Conservation (phyloP, 2,113 vertebrate species). For the Jaculus jaculus region DNA sequence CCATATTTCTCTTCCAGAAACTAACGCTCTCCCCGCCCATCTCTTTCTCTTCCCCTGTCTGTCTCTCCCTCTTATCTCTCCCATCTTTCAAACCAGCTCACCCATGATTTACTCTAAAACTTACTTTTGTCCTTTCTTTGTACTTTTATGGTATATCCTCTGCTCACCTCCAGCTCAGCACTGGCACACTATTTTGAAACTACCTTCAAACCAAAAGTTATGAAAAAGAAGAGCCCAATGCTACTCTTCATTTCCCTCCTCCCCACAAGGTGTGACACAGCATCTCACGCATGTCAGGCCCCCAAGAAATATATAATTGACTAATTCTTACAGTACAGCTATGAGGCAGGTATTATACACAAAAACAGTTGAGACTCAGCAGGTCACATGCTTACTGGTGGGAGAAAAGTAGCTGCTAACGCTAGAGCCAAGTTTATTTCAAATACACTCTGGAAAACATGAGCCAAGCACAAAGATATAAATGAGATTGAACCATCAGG, state of each 20-base stretch:
- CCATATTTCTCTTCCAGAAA: not conserved
- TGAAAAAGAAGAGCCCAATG: not conserved
- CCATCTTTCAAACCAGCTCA: not conserved
- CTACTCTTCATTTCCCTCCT: not conserved
- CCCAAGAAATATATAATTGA: not conserved
- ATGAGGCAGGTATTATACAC: not conserved
- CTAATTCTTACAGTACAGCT: not conserved
- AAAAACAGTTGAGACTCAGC: not conserved
- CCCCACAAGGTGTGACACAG: not conserved
- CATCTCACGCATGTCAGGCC: not conserved
- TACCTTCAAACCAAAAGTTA: not conserved
- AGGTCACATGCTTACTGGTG: not conserved
- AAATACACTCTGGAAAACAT: not conserved
- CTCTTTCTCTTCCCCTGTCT: not conserved
- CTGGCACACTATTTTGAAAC: not conserved
- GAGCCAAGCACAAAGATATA: not conserved
- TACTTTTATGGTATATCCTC: not conserved
- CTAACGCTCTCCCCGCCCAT: not conserved
- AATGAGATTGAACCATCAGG: not conserved
- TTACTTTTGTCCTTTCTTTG: not conserved
- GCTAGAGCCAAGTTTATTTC: not conserved
- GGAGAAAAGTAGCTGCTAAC: not conserved
- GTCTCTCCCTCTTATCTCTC: fast-evolving
- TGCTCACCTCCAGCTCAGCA: not conserved
- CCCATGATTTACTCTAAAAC: not conserved